Evolutionary conservation across 2,113 vertebrate genomes (phyloP), one percentile per base, ranked within the genome.

Genomic region (Cyphomyrus discorhynchus): DNA sequence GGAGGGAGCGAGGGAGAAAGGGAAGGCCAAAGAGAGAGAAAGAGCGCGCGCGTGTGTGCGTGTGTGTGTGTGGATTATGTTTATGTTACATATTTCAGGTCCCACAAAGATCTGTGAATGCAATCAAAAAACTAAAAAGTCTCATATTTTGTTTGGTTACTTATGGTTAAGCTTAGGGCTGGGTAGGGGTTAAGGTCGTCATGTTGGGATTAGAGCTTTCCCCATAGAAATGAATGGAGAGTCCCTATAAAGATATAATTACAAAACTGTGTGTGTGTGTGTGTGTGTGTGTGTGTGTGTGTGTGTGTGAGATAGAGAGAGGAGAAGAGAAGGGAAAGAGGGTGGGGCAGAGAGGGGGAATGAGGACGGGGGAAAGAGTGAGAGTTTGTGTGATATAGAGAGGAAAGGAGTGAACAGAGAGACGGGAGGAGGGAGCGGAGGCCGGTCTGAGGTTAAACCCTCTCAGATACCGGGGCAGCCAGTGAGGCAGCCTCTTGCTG

Each of bases 331-430:
- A 88, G 19, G 58, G 80, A 74, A 50, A 80, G 88, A 42, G 11
- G 87, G n/a, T 45, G 47, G 66, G 62, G 31, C 0, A n/a, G 86
- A 31, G n/a, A 50, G n/a, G 50, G 13, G 39, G 88, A 50, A n/a
- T 17, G 88, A 52, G 46, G 50, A 62, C 58, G 88, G 11, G 66
- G 8, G 35, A 82, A 82, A 47, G 84, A 92, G 35, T 45, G 89
- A 45, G 86, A 90, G 90, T 89, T 1, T 62, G 62, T 88, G 46
- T 86, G 56, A 86, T 50, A 66, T 27, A 19, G 85, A 87, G 39
- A 77, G 31, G n/a, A 56, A 1, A 11, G 52, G 17, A 49, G 31
- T 42, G 7, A 27, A 27, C 0, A 24, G 15, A 82, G 84, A 10
- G 85, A 89, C 46, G 49, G 4, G 3, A 91, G 87, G 83, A 80